A percentile compares a stretch with the other conserved stretches of the same genome.
Evolutionary conservation across 2,797 vertebrate genomes (phyloP).

Genomic region (Lutjanus argentimaculatus): DNA sequence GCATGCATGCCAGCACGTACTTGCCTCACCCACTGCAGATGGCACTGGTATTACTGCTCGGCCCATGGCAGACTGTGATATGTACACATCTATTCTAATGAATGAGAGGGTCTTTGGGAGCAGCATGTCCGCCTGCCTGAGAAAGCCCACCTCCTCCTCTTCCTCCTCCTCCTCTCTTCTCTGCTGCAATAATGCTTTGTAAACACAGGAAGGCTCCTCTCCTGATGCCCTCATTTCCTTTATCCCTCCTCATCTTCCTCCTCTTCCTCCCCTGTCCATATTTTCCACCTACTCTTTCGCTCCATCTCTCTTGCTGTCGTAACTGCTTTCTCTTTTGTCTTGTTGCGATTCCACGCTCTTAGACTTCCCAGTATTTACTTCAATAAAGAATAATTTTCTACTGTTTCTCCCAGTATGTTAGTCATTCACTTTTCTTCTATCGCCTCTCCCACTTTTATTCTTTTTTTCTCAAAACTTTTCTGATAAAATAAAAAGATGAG

Average conservation of each 20-base stretch:
- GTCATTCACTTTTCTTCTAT: neutral
- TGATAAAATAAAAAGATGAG: neutral
- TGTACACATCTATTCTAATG: constrained; percentile 41
- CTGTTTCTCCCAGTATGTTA: neutral
- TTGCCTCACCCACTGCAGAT: constrained; percentile 66
- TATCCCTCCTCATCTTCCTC: constrained; percentile 37
- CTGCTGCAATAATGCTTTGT: constrained; percentile 51
- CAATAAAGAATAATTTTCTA: neutral
- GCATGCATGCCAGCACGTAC: constrained; percentile 45
- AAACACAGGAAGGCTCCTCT: constrained; percentile 63
- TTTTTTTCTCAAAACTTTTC: constrained; percentile 1
- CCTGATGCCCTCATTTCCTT: constrained; percentile 65
- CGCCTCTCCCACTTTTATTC: neutral
- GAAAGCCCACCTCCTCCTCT: constrained; percentile 1
- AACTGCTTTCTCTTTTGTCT: constrained; percentile 28
- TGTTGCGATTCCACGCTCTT: constrained; percentile 2
- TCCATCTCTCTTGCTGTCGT: constrained; percentile 29
- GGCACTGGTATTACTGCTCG: constrained; percentile 38
- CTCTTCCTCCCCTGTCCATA: constrained; percentile 31
- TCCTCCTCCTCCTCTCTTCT: constrained; percentile 7
- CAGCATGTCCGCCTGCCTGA: constrained; percentile 15
- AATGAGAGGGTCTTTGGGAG: constrained; percentile 46
- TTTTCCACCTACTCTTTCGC: constrained; percentile 61
- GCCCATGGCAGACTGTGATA: constrained; percentile 27
- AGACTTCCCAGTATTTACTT: constrained; percentile 11